Evolutionary conservation across 2,113 vertebrate genomes (phyloP).

Genomic region (Mirounga angustirostris): DNA sequence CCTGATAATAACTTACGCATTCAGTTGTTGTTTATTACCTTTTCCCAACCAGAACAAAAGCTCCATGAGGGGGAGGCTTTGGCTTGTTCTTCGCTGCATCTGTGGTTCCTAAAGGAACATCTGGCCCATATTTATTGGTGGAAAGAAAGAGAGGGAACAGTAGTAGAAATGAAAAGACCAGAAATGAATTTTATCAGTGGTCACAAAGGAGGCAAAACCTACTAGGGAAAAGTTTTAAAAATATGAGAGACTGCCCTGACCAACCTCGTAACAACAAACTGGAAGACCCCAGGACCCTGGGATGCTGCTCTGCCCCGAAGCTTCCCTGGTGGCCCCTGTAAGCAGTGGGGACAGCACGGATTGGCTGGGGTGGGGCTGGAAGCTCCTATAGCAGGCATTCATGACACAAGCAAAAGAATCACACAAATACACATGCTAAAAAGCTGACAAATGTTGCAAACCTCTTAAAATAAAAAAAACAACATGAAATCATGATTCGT

Average conservation of each 20-base stretch:
- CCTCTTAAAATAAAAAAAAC: background rate
- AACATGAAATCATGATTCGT: background rate
- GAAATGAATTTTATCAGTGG: background rate
- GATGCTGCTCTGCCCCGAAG: too few species aligned
- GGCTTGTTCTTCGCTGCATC: background rate
- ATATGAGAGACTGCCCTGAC: background rate
- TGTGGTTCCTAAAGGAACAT: background rate
- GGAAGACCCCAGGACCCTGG: background rate
- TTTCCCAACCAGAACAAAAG: background rate
- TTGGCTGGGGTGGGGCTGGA: rapidly evolving
- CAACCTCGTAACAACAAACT: background rate
- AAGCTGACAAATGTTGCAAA: background rate
- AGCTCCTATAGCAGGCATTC: background rate
- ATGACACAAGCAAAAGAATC: background rate
- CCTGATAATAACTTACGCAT: too few species aligned
- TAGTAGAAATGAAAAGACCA: background rate
- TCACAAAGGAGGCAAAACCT: background rate
- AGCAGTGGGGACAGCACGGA: too few species aligned
- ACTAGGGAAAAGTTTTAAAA: too few species aligned
- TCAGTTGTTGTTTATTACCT: background rate
- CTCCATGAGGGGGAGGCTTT: background rate
- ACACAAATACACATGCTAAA: background rate
- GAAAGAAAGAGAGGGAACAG: background rate
- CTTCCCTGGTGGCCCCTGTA: rapidly evolving
- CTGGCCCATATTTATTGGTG: background rate